A percentile compares a stretch with the other conserved stretches of the same genome.
Conservation (phyloP, 2,888 invertebrate genomes). For the Lissonota sp. region DNA sequence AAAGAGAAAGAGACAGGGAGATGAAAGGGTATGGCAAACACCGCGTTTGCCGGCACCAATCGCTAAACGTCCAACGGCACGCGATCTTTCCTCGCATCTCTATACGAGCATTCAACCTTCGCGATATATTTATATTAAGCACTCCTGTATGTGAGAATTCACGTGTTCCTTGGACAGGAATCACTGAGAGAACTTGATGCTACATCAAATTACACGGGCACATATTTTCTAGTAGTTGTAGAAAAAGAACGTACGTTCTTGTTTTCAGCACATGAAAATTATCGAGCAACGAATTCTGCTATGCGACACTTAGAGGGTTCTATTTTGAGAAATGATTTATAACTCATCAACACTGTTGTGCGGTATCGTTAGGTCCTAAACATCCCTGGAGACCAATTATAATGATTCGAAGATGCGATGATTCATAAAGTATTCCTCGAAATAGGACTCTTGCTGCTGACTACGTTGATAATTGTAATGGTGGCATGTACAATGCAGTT, state of each 20-base stretch:
- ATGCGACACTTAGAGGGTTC: not conserved
- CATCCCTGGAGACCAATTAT: no score
- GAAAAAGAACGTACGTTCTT: conserved; percentile 4
- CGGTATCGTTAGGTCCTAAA: no score
- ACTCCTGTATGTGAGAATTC: conserved; percentile 41
- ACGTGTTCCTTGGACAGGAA: conserved; percentile 37
- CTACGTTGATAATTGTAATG: no score
- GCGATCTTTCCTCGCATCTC: conserved; percentile 63
- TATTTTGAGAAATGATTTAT: no score
- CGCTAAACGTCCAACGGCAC: conserved; percentile 67
- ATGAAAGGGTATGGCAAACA: conserved; percentile 57
- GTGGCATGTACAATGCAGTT: no score
- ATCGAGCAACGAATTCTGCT: not conserved
- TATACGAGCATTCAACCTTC: conserved; percentile 46
- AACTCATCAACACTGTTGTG: no score
- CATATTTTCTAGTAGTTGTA: not conserved
- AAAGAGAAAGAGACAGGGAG: conserved; percentile 47
- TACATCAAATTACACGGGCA: conserved; percentile 7
- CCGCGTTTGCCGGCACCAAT: conserved; percentile 58
- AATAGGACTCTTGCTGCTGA: no score
- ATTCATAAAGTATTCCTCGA: no score
- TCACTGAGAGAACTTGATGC: conserved; percentile 23
- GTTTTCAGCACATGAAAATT: not conserved
- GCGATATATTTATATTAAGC: conserved; percentile 11
- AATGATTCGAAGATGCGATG: no score